phyloP scores from a whole-genome alignment of 2,797 vertebrate genomes.

The Xyrichtys novacula region DNA sequence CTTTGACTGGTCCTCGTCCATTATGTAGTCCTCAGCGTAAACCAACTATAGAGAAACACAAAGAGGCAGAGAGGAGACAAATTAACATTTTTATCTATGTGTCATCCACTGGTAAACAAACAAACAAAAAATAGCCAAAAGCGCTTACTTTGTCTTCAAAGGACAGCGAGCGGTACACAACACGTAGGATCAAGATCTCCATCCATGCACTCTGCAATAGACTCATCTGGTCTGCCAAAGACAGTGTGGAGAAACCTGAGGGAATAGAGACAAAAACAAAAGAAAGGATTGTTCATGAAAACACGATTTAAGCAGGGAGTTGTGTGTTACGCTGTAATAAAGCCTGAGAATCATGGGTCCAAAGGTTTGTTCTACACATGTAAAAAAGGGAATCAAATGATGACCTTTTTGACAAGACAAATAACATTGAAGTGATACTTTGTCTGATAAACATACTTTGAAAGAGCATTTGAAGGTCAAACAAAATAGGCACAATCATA shows the following conservation, averaged over 20 bases:
- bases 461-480: slow-evolving; percentile 12
- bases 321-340: background rate
- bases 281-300: background rate
- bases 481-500: slow-evolving; percentile 6
- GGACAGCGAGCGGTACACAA: slow-evolving; percentile 97
- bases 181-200: slow-evolving; percentile 98
- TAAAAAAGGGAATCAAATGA: background rate
- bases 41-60: slow-evolving; percentile 83
- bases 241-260: slow-evolving; percentile 97
- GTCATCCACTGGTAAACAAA: no score
- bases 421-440: background rate
- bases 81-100: background rate
- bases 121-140: background rate
- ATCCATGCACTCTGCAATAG: slow-evolving; percentile 99
- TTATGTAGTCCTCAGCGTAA: slow-evolving; percentile 99
- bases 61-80: background rate
- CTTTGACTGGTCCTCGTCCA: slow-evolving; percentile 99
- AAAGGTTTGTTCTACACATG: background rate
- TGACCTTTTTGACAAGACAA: background rate
- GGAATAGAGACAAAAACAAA: slow-evolving; percentile 14
- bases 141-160: slow-evolving; percentile 93
- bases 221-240: slow-evolving; percentile 99
- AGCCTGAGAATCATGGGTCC: background rate
- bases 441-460: background rate
- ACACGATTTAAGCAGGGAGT: background rate